These are phyloP conservation scores for Antrozous pallidus DNA, from an alignment of 2,797 vertebrate genomes.

Conservation along the genomic window DNA sequence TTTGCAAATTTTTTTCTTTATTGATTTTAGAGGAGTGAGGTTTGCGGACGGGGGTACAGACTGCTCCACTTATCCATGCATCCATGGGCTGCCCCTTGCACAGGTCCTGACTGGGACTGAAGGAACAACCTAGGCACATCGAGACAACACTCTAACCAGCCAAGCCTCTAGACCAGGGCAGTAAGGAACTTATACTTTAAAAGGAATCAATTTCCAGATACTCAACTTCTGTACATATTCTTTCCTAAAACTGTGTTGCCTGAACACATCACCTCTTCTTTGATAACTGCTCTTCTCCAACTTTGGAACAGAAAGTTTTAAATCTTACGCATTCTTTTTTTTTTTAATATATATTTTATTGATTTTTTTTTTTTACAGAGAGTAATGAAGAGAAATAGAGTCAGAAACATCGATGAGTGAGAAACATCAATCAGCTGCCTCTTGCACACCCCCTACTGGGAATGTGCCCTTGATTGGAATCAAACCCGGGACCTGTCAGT, in stretches of 20 bases:
- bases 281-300: not conserved
- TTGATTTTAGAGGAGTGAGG: not conserved
- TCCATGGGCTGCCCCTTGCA: not conserved
- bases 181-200: not conserved
- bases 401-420: no score
- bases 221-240: not conserved
- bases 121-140: not conserved
- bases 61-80: not conserved
- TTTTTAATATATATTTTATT: no score
- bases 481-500: no score
- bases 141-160: not conserved
- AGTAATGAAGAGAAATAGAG: no score
- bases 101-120: not conserved
- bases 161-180: not conserved
- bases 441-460: no score
- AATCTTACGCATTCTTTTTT: no score
- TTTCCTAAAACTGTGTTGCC: conserved; percentile 18
- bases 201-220: conserved; percentile 28
- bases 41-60: not conserved
- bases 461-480: no score
- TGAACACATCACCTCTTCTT: not conserved
- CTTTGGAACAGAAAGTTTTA: conserved; percentile 22
- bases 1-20: not conserved
- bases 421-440: no score
- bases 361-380: no score